Evolutionary conservation across 1,140 invertebrate species (phyloP).

Genomic region (Philaenus spumarius): DNA sequence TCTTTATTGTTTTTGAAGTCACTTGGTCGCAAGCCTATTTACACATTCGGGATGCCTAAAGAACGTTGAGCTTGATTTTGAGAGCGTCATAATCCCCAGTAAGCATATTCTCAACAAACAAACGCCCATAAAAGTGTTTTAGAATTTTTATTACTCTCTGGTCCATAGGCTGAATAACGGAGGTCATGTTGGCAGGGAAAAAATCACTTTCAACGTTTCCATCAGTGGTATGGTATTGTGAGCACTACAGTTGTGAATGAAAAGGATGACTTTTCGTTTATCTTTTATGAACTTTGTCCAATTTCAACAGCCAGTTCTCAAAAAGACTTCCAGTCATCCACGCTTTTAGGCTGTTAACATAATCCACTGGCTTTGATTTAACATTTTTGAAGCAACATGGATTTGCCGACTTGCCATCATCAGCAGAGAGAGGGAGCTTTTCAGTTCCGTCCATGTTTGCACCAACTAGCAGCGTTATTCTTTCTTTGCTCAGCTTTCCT

Average conservation of each 20-base stretch:
- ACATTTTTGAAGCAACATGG: no score
- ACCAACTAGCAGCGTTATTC: no score
- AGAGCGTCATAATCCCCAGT: neutral
- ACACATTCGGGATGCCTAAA: no score
- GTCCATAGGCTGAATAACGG: no score
- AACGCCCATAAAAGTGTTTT: neutral
- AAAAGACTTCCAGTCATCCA: neutral
- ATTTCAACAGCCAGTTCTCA: slow-evolving; percentile 16
- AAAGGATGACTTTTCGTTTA: slow-evolving; percentile 13
- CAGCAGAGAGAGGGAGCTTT: neutral
- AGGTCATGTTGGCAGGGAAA: no score
- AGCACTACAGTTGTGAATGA: neutral
- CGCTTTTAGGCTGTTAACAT: neutral
- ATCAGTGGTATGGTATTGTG: no score
- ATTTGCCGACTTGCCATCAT: neutral
- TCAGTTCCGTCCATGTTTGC: no score
- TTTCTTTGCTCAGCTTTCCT: slow-evolving; percentile 1
- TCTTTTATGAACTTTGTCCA: slow-evolving; percentile 17
- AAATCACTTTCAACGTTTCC: no score
- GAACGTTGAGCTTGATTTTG: neutral
- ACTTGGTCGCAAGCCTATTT: slow-evolving; percentile 13
- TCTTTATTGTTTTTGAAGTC: slow-evolving; percentile 13
- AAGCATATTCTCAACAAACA: slow-evolving; percentile 2
- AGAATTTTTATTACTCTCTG: no score
- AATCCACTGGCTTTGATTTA: neutral